Percentiles rank a stretch among this genome's conserved stretches.
Evolutionary conservation across 1,140 invertebrate species (phyloP).

Genomic region (Magallana gigas): DNA sequence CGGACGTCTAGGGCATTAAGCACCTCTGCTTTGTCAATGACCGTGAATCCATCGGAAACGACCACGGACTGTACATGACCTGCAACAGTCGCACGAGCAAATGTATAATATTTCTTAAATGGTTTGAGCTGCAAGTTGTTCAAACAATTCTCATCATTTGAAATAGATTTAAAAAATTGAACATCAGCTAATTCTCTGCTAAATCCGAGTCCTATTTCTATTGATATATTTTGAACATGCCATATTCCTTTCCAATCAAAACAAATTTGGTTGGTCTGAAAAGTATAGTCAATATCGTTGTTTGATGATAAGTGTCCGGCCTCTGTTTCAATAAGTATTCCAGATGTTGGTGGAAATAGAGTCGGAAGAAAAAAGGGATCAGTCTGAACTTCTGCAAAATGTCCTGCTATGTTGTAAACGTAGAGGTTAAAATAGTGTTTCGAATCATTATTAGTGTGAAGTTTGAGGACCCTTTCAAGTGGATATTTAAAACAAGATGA

Average conservation of each 20-base stretch:
- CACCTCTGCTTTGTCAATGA: constrained; percentile 33
- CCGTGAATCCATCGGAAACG: constrained; percentile 37
- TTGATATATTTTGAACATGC: constrained; percentile 54
- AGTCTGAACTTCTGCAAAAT: constrained; percentile 46
- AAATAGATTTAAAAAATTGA: constrained; percentile 40
- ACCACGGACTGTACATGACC: constrained; percentile 22
- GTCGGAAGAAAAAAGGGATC: constrained; percentile 53
- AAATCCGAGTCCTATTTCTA: constrained; percentile 59
- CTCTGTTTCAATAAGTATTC: constrained; percentile 54
- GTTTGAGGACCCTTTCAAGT: constrained; percentile 39
- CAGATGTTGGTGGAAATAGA: constrained; percentile 52
- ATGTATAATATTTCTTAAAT: constrained; percentile 12
- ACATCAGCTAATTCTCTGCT: constrained; percentile 43
- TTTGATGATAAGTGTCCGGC: neutral
- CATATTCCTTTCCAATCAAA: constrained; percentile 59
- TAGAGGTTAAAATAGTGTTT: constrained; percentile 51
- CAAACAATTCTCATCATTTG: neutral
- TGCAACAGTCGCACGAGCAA: neutral
- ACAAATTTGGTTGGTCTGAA: constrained; percentile 50
- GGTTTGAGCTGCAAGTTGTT: neutral
- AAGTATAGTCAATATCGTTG: constrained; percentile 56
- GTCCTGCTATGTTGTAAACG: constrained; percentile 61
- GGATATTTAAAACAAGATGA: constrained; percentile 51
- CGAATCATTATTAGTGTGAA: constrained; percentile 36
- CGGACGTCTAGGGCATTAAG: neutral